Percentiles rank a stretch among this genome's conserved stretches.
Evolutionary conservation across 2,797 vertebrate genomes (phyloP).

Genomic region (Chelmon rostratus): DNA sequence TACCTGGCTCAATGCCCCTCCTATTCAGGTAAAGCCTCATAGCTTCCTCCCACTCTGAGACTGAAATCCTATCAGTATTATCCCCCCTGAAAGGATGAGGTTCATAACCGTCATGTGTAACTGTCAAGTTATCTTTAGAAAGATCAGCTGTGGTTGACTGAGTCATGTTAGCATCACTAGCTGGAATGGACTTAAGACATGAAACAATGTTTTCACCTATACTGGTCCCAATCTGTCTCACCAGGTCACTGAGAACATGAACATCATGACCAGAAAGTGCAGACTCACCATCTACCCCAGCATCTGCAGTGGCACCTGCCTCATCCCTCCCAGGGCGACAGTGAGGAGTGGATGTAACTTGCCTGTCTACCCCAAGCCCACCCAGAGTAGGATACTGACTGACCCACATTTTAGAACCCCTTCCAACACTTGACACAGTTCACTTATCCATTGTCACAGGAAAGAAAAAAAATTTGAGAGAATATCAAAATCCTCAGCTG

Average conservation of each 20-base stretch:
- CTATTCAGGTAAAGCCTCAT: constrained; percentile 1
- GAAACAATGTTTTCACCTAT: background rate
- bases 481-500: background rate
- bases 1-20: constrained; percentile 16
- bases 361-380: background rate
- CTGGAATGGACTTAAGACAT: background rate
- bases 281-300: background rate
- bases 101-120: constrained; percentile 15
- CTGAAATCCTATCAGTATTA: background rate
- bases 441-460: background rate
- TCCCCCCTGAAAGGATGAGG: constrained; percentile 15
- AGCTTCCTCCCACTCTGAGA: constrained; percentile 29
- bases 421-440: background rate
- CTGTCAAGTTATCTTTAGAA: constrained; percentile 20
- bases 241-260: background rate
- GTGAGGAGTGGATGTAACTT: background rate
- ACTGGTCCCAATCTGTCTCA: background rate
- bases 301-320: background rate
- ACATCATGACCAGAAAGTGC: background rate
- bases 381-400: background rate
- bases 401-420: background rate
- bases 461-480: background rate
- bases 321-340: background rate
- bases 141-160: constrained; percentile 6
- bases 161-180: background rate